Conservation (phyloP, 2,113 vertebrate species). For the Alethe diademata region DNA sequence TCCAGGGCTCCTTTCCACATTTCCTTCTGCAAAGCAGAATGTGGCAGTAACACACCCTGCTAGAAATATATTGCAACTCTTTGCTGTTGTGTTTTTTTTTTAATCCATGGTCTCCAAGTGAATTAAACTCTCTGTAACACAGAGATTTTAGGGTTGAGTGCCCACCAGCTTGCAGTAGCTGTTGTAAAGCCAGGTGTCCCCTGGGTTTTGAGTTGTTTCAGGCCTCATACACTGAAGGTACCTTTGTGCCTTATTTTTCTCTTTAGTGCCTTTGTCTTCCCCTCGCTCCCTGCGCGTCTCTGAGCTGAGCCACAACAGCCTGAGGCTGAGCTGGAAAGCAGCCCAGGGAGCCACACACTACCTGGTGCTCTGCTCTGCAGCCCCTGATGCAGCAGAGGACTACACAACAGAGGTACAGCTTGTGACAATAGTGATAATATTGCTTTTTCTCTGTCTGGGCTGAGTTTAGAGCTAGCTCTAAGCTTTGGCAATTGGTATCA, state of each 20-base stretch:
- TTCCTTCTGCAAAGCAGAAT: background rate
- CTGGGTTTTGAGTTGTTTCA: background rate
- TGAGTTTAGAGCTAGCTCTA: background rate
- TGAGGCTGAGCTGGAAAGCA: conserved; percentile 83
- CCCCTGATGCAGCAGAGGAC: conserved; percentile 74
- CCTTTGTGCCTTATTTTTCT: background rate
- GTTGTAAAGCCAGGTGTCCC: background rate
- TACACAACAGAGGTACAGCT: conserved; percentile 57
- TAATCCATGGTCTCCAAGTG: background rate
- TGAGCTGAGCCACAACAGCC: conserved; percentile 78
- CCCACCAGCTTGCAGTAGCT: background rate
- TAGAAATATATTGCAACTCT: background rate
- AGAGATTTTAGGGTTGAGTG: background rate
- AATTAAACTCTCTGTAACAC: background rate
- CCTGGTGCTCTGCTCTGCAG: conserved; percentile 83
- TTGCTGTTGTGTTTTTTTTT: background rate
- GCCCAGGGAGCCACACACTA: conserved; percentile 82
- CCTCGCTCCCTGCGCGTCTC: conserved; percentile 77
- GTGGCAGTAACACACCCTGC: background rate
- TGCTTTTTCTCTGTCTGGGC: background rate
- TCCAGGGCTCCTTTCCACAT: background rate
- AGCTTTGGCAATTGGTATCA: background rate
- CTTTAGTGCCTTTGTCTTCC: conserved; percentile 78
- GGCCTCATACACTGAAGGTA: background rate
- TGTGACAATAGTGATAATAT: background rate